phyloP scores from a whole-genome alignment of 23 tunicate species.

The Diplosoma virens region DNA sequence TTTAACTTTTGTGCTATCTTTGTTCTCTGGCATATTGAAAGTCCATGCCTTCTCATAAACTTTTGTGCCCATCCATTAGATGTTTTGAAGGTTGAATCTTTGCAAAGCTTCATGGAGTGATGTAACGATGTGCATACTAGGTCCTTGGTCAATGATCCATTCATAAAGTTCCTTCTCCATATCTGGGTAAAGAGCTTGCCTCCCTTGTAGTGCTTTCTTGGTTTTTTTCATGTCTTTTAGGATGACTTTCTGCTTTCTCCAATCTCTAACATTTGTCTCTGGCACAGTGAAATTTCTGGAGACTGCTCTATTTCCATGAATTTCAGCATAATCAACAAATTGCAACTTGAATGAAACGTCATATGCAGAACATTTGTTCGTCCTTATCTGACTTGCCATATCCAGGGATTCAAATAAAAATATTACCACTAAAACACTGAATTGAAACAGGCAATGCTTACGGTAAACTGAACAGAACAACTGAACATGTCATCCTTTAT shows the following conservation, averaged over 20 bases:
- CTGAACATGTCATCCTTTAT: too few species aligned
- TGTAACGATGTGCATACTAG: constrained; percentile 2
- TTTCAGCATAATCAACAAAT: constrained; percentile 21
- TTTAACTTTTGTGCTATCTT: not conserved
- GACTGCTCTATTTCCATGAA: constrained; percentile 17
- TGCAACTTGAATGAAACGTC: not conserved
- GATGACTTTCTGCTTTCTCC: constrained; percentile 27
- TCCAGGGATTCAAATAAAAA: too few species aligned
- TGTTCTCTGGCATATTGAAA: constrained; percentile 15
- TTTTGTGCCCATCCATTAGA: not conserved
- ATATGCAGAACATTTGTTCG: not conserved
- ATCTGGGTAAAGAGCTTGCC: not conserved
- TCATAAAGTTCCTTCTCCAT: constrained; percentile 15
- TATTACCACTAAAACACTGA: too few species aligned
- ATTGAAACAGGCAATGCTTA: too few species aligned
- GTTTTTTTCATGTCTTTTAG: constrained; percentile 1
- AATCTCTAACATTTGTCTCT: constrained; percentile 10
- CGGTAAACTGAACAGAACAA: too few species aligned
- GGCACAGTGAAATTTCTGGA: constrained; percentile 16
- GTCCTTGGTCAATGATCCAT: not conserved
- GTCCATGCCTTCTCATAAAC: constrained; percentile 9
- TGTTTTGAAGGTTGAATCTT: constrained; percentile 12
- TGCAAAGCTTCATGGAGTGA: not conserved
- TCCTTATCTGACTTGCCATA: too few species aligned
- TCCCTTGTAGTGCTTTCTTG: not conserved